A percentile compares a stretch with the other conserved stretches of the same genome.
Evolutionary conservation across 2,113 vertebrate genomes (phyloP).

Genomic region (Dinomys branickii): DNA sequence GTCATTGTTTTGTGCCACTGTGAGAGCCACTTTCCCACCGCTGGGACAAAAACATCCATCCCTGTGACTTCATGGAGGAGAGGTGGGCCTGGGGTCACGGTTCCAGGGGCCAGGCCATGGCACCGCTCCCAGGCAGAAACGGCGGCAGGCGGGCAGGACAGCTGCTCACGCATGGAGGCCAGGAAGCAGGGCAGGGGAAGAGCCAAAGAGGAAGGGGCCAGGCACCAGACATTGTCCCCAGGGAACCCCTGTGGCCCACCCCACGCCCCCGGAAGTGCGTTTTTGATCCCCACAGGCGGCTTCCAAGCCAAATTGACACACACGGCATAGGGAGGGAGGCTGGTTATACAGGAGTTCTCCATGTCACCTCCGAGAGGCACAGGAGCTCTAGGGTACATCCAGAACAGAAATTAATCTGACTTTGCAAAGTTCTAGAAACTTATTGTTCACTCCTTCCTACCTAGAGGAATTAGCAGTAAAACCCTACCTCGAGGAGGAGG

Average conservation of each 20-base stretch:
- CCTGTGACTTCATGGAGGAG: not conserved
- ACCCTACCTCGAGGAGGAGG: not conserved
- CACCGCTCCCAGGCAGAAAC: not conserved
- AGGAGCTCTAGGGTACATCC: not conserved
- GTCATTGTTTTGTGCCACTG: not conserved
- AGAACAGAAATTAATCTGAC: not conserved
- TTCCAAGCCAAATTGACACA: not conserved
- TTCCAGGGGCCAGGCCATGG: not conserved
- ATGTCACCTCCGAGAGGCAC: not conserved
- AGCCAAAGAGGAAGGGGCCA: no score
- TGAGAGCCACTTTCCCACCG: not conserved
- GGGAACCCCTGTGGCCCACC: not conserved
- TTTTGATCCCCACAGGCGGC: not conserved
- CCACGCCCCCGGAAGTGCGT: no score
- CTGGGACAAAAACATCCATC: not conserved
- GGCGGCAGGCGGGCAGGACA: no score
- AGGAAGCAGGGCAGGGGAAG: no score
- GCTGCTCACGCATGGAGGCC: no score
- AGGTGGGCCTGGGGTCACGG: not conserved
- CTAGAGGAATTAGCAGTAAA: not conserved
- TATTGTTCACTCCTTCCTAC: not conserved
- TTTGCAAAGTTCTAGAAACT: conserved; percentile 15
- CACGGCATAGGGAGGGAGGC: not conserved
- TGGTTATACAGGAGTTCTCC: not conserved
- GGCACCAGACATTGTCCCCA: no score